Evolutionary conservation across 2,888 invertebrate species (phyloP), one percentile per base, ranked within the genome.

Genomic region (Lochmaea crataegi): DNA sequence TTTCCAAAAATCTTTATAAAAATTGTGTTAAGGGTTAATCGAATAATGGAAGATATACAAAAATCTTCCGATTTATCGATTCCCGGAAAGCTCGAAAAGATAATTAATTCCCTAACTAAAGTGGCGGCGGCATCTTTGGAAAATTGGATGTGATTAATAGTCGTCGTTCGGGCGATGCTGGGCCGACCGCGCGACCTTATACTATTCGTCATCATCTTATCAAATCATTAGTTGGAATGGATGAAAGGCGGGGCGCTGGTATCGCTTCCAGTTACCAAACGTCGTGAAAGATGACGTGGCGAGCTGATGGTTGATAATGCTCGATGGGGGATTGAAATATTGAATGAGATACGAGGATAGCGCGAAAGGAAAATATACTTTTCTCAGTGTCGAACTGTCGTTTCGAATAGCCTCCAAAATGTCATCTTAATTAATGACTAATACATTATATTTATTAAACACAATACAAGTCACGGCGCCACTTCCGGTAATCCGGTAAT

Each of bases 131-230:
- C 16, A 12, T 66, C 66, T 41, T 32, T 38, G 16, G 56, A 56
- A 22, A 45, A 57, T 38, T 58, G 63, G 83, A 83, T 82, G 79
- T 82, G 83, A 84, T 84, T 84, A 84, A 84, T 84, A 78, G 83
- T 81, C 76, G 78, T 75, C 68, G 75, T 75, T 65, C 76, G 78
- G 78, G 76, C 78, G 68, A 78, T 75, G 79, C 77, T 81, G 26
- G 18, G 22, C 38, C 32, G 60, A 65, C 65, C 65, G n/a, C 80
- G 78, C 80, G 80, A 80, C 81, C 80, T 80, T 78, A 76, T 73
- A 78, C 77, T 82, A 79, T 83, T 78, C 80, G 79, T 82, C 83
- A 84, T 84, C 80, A 69, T 69, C 69, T 69, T 69, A 69, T 69
- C 69, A 45, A 69, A 69, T 69, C 63, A 64, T 69, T 69, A 69